Evolutionary conservation across 2,888 invertebrate genomes (phyloP).

Genomic region (Phragmatobia fuliginosa): DNA sequence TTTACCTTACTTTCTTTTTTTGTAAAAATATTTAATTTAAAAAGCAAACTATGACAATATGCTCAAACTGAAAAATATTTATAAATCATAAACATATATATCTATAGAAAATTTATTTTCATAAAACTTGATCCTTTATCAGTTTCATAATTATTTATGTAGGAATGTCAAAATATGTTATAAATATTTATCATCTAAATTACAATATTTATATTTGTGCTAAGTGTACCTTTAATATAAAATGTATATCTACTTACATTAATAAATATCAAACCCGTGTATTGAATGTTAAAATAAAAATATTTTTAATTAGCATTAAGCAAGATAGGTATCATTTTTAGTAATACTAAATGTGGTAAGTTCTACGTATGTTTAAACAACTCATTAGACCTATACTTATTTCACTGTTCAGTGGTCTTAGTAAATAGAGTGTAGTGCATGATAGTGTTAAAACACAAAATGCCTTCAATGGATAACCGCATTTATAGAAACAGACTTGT

Average conservation of each 20-base stretch:
- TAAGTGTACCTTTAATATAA: background rate
- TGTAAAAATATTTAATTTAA: conserved; percentile 43
- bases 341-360: conserved; percentile 34
- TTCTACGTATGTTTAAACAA: conserved; percentile 31
- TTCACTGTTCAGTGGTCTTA: conserved; percentile 38
- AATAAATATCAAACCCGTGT: conserved; percentile 32
- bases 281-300: conserved; percentile 50
- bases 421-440: conserved; percentile 57
- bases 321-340: background rate
- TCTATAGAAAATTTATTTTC: conserved; percentile 29
- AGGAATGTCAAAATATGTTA: conserved; percentile 12
- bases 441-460: conserved; percentile 56
- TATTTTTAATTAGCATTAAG: conserved; percentile 26
- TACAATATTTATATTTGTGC: conserved; percentile 17
- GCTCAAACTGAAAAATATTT: conserved; percentile 54
- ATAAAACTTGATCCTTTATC: conserved; percentile 11
- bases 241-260: conserved; percentile 18
- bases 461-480: conserved; percentile 60
- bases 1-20: conserved; percentile 1
- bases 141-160: conserved; percentile 18
- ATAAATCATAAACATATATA: conserved; percentile 18
- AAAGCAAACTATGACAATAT: conserved; percentile 71
- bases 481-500: conserved; percentile 57
- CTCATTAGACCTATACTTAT: conserved; percentile 27
- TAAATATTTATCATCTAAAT: background rate